Evolutionary conservation across 2,797 vertebrate species (phyloP).

Genomic region (Pitangus sulphuratus): DNA sequence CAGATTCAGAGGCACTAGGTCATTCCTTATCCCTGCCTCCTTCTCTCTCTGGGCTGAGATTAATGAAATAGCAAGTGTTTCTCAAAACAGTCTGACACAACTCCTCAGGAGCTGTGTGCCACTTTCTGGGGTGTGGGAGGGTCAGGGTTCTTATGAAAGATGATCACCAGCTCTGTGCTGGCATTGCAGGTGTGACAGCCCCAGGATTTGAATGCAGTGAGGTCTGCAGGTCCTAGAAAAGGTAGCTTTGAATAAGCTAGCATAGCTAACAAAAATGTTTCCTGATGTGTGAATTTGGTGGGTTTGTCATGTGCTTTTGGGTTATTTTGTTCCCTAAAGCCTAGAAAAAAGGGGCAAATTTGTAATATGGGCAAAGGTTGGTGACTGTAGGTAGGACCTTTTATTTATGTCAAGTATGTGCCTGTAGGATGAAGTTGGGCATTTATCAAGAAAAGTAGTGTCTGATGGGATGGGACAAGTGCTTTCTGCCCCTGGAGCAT

Average conservation of each 20-base stretch:
- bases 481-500: not conserved
- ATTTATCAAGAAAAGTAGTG: not conserved
- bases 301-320: not conserved
- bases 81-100: not conserved
- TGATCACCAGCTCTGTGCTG: not conserved
- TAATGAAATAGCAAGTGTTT: not conserved
- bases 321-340: not conserved
- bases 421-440: not conserved
- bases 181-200: not conserved
- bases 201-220: not conserved
- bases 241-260: not conserved
- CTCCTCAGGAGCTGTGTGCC: rapidly evolving
- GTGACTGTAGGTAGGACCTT: not conserved
- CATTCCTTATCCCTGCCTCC: not conserved
- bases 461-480: not conserved
- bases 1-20: not conserved
- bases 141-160: rapidly evolving
- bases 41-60: not conserved
- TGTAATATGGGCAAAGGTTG: not conserved
- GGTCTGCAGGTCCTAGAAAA: not conserved
- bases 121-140: not conserved
- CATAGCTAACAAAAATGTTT: not conserved
- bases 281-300: not conserved
- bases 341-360: not conserved
- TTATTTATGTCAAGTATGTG: not conserved